Evolutionary conservation across 2,888 invertebrate species (phyloP), one percentile per base, ranked within the genome.

Genomic region (Melinopterus prodromus): DNA sequence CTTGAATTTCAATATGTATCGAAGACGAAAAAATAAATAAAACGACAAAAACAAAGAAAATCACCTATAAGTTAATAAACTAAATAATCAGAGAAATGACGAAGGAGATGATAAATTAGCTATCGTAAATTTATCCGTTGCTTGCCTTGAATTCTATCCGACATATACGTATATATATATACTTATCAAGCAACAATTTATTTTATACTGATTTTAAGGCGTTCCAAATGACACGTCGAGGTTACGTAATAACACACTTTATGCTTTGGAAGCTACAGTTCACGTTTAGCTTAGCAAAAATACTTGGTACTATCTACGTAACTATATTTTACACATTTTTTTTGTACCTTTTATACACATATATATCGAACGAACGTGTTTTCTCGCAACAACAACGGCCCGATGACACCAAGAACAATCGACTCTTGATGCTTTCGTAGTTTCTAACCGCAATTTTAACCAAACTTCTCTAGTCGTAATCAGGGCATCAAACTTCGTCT

Each of bases 401-500:
- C 53, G 53, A n/a, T n/a, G n/a, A 53, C 53, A 53, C 53, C 53
- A 53, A 53, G 26, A 26, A 53, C 2, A 9, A 3, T 53, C 53
- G 53, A 53, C 0, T 26, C 26, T 53, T 53, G 53, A 12, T 53
- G 53, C 12, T 12, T 6, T 53, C 53, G 53, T 12, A 12, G 7
- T 53, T 53, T 53, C 53, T 7, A 53, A 9, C 53, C 12, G 53
- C 53, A 53, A 53, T 53, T 53, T 53, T 53, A 53, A 2, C 53
- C 53, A 53, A 53, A 53, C 5, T 53, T 53, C 53, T 53, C 53
- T 9, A 53, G 7, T 53, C 12, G 53, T 53, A 53, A 85, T 85
- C 85, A 85, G 78, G 84, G 82, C 83, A 85, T 84, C 77, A 85
- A 81, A 79, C 83, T 84, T 77, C 84, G 80, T 80, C 83, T 78